Base-by-base conservation (phyloP, 2,888 invertebrate species). In the Muschampia plurimacula region DNA sequence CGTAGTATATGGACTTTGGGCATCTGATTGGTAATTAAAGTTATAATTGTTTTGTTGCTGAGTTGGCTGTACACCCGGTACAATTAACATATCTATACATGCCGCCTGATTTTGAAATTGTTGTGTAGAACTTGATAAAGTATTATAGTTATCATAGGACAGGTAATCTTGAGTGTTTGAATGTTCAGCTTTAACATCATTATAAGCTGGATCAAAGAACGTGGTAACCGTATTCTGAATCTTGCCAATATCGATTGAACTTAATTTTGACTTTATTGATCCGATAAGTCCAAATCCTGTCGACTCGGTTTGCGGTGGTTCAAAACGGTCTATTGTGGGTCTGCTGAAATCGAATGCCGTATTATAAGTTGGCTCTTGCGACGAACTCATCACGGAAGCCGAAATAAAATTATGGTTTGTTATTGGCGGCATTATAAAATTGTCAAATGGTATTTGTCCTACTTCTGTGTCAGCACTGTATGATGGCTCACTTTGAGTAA, bases 171-270 rank as follows among this genome's bases (percentile, higher is more conserved):
- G 79, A 49, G 73, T 60, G 64, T 67, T 69, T 22, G 67, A 46
- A 7, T 78, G 75, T 10, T 85, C 84, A 8, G 80, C 78, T 79
- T 85, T 86, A 13, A 76, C 75, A n/a, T 84, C 83, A 80, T 91
- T 92, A 72, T 89, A 93, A 69, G 84, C 85, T 0, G 94, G 94
- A 81, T 94, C 94, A 63, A 95, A 95, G 78, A 95, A 94, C 0
- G 91, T 93, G 0, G 94, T 93, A 3, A 95, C 93, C 4, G 84
- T 91, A 79, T 85, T 91, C 81, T 94, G 94, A 59, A 94, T 88
- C 79, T 92, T 94, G 82, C 92, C 92, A 12, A 94, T 92, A 81
- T 93, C 93, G 64, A 95, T 82, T 8, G 90, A 86, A 75, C 89
- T 88, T 0, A 94, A 83, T 77, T 93, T 94, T 46, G 93, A 93